Evolutionary conservation across 2,113 vertebrate species (phyloP).

Genomic region (Gracilinanus agilis): DNA sequence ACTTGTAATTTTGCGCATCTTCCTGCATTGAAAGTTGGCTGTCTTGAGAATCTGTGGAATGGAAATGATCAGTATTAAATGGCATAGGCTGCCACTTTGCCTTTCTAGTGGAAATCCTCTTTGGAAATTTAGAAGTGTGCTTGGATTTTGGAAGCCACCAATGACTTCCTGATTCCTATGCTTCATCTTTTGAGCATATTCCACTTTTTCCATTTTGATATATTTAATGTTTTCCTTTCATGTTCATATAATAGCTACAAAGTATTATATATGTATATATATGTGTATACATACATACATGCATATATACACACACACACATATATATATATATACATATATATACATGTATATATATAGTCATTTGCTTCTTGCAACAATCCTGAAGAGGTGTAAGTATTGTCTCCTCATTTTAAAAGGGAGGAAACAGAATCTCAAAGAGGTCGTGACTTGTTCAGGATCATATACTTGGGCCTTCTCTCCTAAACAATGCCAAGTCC

Average conservation of each 20-base stretch:
- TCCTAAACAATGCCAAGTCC: neutral
- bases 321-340: no score
- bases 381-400: neutral
- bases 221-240: constrained; percentile 6
- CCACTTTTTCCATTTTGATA: neutral
- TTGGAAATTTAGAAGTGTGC: neutral
- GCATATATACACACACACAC: no score
- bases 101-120: neutral
- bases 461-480: neutral
- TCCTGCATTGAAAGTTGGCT: neutral
- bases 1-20: neutral
- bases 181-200: neutral
- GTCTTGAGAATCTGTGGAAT: neutral
- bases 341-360: neutral
- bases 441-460: neutral
- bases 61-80: neutral
- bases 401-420: neutral
- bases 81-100: no score
- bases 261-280: neutral
- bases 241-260: neutral
- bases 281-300: no score
- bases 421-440: neutral
- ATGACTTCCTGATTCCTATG: neutral
- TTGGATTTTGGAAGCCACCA: neutral
- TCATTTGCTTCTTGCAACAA: neutral